phyloP scores from a whole-genome alignment of 2,113 vertebrate species.

The Pelecanus crispus region DNA sequence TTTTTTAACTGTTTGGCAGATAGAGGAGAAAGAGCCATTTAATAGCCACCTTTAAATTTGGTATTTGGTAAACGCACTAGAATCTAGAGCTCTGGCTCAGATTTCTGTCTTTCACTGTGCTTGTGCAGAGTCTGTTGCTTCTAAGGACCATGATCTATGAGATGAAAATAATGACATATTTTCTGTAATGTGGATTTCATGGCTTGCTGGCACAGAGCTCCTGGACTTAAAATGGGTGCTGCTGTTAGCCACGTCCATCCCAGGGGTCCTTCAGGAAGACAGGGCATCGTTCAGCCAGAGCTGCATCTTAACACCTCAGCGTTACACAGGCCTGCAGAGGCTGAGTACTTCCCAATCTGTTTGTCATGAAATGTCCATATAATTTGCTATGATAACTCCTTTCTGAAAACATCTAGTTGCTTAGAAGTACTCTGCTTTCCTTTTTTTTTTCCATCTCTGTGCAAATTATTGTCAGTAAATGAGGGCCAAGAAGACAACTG shows the following conservation, averaged over 20 bases:
- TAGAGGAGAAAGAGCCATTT: not conserved
- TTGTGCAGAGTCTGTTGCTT: not conserved
- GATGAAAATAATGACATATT: not conserved
- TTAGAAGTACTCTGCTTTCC: not conserved
- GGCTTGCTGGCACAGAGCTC: not conserved
- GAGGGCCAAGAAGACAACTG: not conserved
- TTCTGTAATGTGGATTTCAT: not conserved
- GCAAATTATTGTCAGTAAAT: not conserved
- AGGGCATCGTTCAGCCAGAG: not conserved
- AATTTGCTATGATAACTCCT: not conserved
- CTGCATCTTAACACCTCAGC: not conserved
- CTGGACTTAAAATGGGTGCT: not conserved
- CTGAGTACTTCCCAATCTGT: not conserved
- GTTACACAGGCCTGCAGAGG: not conserved
- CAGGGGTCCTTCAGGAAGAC: rapidly evolving
- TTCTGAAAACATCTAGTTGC: not conserved
- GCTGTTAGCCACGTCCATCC: not conserved
- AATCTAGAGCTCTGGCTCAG: not conserved
- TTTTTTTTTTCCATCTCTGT: not conserved
- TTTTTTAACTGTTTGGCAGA: not conserved
- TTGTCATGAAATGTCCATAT: not conserved
- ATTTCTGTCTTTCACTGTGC: not conserved
- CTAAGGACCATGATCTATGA: not conserved
- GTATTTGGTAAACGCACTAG: not conserved
- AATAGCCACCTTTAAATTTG: not conserved